Evolutionary conservation across 2,888 invertebrate genomes (phyloP), one percentile per base, ranked within the genome.

Genomic region (Leptinotarsa juncta): DNA sequence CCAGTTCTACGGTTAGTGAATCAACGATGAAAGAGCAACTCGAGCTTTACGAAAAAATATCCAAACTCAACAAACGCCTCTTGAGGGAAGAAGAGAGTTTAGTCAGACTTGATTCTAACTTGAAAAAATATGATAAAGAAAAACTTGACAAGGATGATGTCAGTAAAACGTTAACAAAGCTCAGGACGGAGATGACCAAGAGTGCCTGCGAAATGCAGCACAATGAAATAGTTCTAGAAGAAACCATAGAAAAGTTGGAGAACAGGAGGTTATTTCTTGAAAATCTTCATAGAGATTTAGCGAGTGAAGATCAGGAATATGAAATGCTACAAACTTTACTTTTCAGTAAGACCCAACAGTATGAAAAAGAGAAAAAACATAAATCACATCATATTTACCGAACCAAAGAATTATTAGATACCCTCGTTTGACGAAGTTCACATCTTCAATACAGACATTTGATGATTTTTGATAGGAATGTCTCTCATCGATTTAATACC

Each of bases 61-160:
- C 93, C 32, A 91, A 92, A 70, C 89, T 95, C 42, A 95, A 95
- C 85, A 93, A 94, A 84, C 90, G 92, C 82, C 87, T 95, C 73
- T 92, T 94, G 74, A 90, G 92, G 73, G 94, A 95, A 85, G 94
- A 95, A 84, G 94, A 94, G 84, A 88, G 91, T 73, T 89, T 95
- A 3, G 92, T 94, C 4, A 89, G 94, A 80, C 85, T 95, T 88
- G 91, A 87, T 88, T 90, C 83, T 80, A 90, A 78, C 86, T 88
- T 84, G 77, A 90, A 82, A 88, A 91, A 85, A 86, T 86, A 85
- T 81, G 87, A 87, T 72, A 86, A 86, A 77, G 82, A 84, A 75
- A 80, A 83, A 81, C 78, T 71, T 23, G 81, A 80, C 65, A 81
- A 81, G 1, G 86, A 86, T 4, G 86, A 87, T 70, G 79, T 87